Evolutionary conservation across 2,113 vertebrate species (phyloP).

Genomic region (Chaetodon auriga): DNA sequence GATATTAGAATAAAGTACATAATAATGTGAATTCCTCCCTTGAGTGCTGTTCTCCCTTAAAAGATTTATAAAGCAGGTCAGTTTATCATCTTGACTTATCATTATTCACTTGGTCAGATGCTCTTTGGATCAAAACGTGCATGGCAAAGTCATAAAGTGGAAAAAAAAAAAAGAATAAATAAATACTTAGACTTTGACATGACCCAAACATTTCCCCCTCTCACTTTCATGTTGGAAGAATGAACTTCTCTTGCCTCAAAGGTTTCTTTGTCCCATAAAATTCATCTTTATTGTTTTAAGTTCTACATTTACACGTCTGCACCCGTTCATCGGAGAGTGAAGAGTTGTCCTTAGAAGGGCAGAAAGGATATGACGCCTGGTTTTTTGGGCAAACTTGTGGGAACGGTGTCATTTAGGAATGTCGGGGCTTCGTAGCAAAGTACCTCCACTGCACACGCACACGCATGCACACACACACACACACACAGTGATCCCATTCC

Average conservation of each 20-base stretch:
- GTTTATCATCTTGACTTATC: constrained; percentile 6
- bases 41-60: not conserved
- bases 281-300: constrained; percentile 74
- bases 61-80: constrained; percentile 9
- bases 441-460: constrained; percentile 6
- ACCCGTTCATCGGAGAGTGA: constrained; percentile 32
- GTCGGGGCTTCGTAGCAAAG: constrained; percentile 36
- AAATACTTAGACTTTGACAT: constrained; percentile 23
- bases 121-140: constrained; percentile 36
- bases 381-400: constrained; percentile 50
- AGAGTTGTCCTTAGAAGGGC: constrained; percentile 64
- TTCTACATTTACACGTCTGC: constrained; percentile 73
- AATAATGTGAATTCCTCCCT: constrained; percentile 16
- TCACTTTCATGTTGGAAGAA: constrained; percentile 36
- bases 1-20: constrained; percentile 6
- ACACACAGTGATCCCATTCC: constrained; percentile 32
- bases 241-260: constrained; percentile 53
- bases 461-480: constrained; percentile 28
- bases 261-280: constrained; percentile 63
- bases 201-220: constrained; percentile 45
- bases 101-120: constrained; percentile 37
- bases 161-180: constrained; percentile 6
- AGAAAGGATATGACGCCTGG: constrained; percentile 60
- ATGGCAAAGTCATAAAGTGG: constrained; percentile 45
- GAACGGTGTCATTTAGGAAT: constrained; percentile 68